These are phyloP conservation scores for Amphimallon solstitiale DNA, from an alignment of 2,888 invertebrate species.

Conservation along the genomic window DNA sequence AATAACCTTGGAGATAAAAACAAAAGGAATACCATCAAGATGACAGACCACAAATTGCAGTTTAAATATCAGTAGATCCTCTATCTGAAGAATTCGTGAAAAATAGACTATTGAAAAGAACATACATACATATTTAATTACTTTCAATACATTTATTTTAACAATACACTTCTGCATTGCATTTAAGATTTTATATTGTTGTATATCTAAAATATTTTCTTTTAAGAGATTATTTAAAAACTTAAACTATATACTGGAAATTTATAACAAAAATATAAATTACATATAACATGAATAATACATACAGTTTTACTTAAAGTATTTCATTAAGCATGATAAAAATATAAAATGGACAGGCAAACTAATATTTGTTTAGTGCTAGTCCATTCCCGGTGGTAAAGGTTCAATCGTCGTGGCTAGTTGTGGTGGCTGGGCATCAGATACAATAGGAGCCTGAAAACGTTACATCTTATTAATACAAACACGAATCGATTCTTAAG, in stretches of 20 bases:
- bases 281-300: conserved; percentile 27
- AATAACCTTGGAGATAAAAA: too few relatives aligned
- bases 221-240: conserved; percentile 4
- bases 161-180: too few relatives aligned
- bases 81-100: background rate
- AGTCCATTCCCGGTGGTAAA: conserved; percentile 63
- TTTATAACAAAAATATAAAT: conserved; percentile 31
- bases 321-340: conserved; percentile 15
- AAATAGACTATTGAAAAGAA: background rate
- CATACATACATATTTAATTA: background rate
- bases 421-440: conserved; percentile 18
- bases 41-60: too few relatives aligned
- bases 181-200: background rate
- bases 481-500: too few relatives aligned
- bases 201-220: conserved; percentile 21
- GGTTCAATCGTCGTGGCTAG: conserved; percentile 55
- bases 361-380: conserved; percentile 13
- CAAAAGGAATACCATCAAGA: too few relatives aligned
- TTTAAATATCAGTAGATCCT: too few relatives aligned
- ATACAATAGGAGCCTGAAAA: conserved; percentile 49
- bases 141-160: conserved; percentile 8
- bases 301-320: conserved; percentile 16
- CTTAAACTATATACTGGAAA: background rate
- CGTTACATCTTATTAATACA: too few relatives aligned
- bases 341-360: conserved; percentile 3